phyloP scores from a whole-genome alignment of 2,113 vertebrate species.

The Dolichotis patagonum region DNA sequence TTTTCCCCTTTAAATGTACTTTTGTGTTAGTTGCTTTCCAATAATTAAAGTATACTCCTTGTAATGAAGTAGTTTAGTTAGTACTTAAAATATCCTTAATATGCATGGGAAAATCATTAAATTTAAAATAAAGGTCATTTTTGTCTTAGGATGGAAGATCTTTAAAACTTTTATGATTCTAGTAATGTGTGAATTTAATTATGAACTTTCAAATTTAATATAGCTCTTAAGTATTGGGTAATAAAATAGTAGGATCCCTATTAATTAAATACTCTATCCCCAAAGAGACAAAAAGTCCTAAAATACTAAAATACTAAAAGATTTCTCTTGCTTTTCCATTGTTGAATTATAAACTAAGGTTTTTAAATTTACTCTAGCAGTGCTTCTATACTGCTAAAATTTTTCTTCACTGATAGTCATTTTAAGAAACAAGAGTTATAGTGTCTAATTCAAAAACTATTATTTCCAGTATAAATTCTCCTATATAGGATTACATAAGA shows the following conservation, averaged over 20 bases:
- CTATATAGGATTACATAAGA: neutral
- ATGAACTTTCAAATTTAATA: constrained; percentile 19
- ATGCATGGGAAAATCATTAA: neutral
- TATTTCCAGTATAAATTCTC: neutral
- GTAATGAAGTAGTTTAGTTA: neutral
- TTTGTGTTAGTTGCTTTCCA: neutral
- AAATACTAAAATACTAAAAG: constrained; percentile 22
- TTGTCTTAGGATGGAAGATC: constrained; percentile 10
- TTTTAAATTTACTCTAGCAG: neutral
- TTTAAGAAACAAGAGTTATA: constrained; percentile 6
- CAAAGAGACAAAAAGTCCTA: neutral
- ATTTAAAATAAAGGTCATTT: neutral
- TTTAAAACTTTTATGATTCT: constrained; percentile 11
- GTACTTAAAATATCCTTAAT: neutral
- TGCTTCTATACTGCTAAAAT: neutral
- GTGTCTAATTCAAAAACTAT: constrained; percentile 8
- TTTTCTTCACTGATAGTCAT: constrained; percentile 8
- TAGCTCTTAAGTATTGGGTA: constrained; percentile 15
- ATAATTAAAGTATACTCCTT: neutral
- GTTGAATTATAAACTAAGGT: neutral
- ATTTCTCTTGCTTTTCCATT: neutral
- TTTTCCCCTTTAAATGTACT: neutral
- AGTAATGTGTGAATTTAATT: constrained; percentile 37
- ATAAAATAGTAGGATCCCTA: neutral
- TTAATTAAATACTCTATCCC: neutral